Evolutionary conservation across 2,797 vertebrate species (phyloP), one percentile per base, ranked within the genome.

Genomic region (Heteromormyrus szaboi): DNA sequence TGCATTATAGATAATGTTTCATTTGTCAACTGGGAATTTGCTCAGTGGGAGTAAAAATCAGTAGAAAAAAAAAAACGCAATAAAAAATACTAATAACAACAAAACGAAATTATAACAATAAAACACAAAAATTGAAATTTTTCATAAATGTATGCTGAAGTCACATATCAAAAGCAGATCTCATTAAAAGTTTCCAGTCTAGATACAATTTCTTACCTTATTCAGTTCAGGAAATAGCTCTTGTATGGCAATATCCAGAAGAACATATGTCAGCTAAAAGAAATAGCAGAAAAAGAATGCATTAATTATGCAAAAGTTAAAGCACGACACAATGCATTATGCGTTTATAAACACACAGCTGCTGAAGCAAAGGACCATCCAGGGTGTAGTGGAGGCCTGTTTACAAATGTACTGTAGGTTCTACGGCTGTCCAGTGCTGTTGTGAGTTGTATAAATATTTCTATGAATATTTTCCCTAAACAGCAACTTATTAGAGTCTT

Each of bases 181-280:
- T 86, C 29, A 51, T 54, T 17, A 85, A 33, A 85, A 51, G 14
- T 86, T 59, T 86, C 29, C 14, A 37, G 29, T 56, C 6, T 14
- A 59, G 53, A 59, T 19, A 4, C 29, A 84, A n/a, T 48, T 11
- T 59, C 85, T 93, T 97, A 98, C 97, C 97, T 96, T 96, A 93
- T 89, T 92, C 89, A 99, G 95, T 90, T 99, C 98, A 88, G 98
- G 98, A 88, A 99, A 99, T 17, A 99, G 95, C 90, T 99, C 98
- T 92, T 96, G 96, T 91, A 99, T 93, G n/a, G 96, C 97, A 62
- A 98, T 96, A 93, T 99, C 98, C 93, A 99, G 94, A 88, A 99
- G 96, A 88, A 98, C 95, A 0, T 99, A 99, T 0, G 97, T 97
- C 93, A 99, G 95, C 98, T 99, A 93, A 90, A 93, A 91, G 14